Evolutionary conservation across 2,797 vertebrate species (phyloP).

Genomic region (Gadopsis marmoratus): DNA sequence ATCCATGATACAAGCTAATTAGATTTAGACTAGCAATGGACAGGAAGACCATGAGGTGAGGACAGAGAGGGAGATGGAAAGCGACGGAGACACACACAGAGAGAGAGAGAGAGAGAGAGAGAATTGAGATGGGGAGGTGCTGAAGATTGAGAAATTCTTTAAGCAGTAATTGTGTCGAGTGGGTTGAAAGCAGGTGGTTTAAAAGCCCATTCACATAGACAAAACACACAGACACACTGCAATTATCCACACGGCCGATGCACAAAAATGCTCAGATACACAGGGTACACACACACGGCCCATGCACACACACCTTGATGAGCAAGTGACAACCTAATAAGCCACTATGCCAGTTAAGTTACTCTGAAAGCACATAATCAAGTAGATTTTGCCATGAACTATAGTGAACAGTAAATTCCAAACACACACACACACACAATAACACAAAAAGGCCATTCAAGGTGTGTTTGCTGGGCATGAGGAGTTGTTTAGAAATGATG

Average conservation of each 20-base stretch:
- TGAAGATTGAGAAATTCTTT: conserved; percentile 28
- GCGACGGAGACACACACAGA: background rate
- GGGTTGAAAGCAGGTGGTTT: conserved; percentile 46
- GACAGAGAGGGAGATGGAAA: conserved; percentile 13
- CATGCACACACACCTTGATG: conserved; percentile 34
- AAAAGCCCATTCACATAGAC: conserved; percentile 45
- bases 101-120: background rate
- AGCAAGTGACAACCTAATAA: conserved; percentile 63
- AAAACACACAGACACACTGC: conserved; percentile 34
- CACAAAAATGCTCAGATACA: conserved; percentile 26
- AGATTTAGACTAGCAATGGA: conserved; percentile 48
- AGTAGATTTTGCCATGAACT: conserved; percentile 56
- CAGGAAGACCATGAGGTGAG: conserved; percentile 40
- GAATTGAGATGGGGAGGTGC: background rate
- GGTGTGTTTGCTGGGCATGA: conserved; percentile 59
- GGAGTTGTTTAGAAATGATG: conserved; percentile 65
- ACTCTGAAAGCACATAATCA: conserved; percentile 61
- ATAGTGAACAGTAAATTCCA: conserved; percentile 37
- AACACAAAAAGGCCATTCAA: conserved; percentile 49
- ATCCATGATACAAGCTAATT: conserved; percentile 63
- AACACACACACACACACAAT: conserved; percentile 23
- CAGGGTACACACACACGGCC: conserved; percentile 12
- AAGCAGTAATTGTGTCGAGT: conserved; percentile 32
- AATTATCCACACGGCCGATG: conserved; percentile 52
- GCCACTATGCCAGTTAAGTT: conserved; percentile 50